These are phyloP conservation scores for Andrena marginata DNA, from an alignment of 2,888 invertebrate species.

Conservation along the genomic window DNA sequence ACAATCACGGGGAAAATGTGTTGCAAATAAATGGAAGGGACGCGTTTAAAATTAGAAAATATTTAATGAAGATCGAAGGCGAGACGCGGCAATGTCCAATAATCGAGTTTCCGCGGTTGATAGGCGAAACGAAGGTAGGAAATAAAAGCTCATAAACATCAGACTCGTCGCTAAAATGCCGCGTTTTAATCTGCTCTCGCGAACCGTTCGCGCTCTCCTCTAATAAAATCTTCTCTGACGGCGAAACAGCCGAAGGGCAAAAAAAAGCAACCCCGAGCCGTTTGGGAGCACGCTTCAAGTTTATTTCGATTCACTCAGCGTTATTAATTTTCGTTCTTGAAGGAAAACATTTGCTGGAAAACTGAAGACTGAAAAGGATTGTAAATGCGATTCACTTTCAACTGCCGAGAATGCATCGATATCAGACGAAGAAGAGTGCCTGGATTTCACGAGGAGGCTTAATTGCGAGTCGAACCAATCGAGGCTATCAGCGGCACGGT, in stretches of 20 bases:
- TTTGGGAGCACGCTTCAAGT: neutral
- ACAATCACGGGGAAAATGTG: too few relatives aligned
- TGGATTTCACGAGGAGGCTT: neutral
- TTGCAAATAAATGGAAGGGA: too few relatives aligned
- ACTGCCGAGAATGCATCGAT: neutral
- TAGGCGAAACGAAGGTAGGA: slow-evolving; percentile 1
- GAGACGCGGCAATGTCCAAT: neutral
- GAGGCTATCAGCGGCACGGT: slow-evolving; percentile 2
- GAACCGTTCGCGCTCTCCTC: neutral
- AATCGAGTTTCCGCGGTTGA: neutral
- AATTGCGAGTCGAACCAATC: slow-evolving; percentile 30
- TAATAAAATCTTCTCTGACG: neutral
- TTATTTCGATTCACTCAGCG: slow-evolving; percentile 2
- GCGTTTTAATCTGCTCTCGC: neutral
- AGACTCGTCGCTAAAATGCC: neutral
- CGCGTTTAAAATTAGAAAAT: neutral
- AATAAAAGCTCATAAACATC: neutral
- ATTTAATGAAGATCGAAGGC: neutral
- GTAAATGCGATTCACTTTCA: neutral
- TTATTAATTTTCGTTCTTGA: neutral
- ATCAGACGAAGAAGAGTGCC: neutral
- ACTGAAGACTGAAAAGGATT: neutral
- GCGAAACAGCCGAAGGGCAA: neutral
- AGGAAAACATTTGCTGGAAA: neutral
- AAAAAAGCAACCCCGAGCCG: neutral